Percentiles rank a stretch among this genome's conserved stretches.
These are phyloP conservation scores for Hydra vulgaris DNA, from an alignment of 30 jellyfish, hydroid and myxozoan species.

Conservation along the genomic window DNA sequence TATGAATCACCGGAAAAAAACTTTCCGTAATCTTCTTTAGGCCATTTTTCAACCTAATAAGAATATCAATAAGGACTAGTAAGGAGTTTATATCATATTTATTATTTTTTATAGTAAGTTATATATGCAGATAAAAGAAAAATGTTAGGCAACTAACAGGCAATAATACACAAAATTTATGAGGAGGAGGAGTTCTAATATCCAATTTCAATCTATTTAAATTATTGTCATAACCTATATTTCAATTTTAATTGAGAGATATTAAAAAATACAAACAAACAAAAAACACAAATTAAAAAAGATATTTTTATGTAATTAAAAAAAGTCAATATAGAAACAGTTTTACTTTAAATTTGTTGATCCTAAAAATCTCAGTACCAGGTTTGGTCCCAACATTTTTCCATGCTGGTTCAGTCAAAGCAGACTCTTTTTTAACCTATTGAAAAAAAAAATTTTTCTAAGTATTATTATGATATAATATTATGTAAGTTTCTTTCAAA, in stretches of 20 bases:
- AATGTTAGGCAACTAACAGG: not conserved
- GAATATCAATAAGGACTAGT: not conserved
- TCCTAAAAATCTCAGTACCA: constrained; percentile 21
- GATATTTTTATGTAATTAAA: too few relatives aligned
- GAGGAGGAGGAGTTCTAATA: too few relatives aligned
- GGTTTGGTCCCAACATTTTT: constrained; percentile 62
- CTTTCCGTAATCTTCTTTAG: constrained; percentile 84
- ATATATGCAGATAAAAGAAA: not conserved
- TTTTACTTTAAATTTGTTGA: not conserved
- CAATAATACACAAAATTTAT: too few relatives aligned
- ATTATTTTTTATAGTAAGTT: not conserved
- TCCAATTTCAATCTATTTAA: too few relatives aligned
- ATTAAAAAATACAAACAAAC: too few relatives aligned
- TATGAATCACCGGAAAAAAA: constrained; percentile 93
- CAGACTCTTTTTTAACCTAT: constrained; percentile 94
- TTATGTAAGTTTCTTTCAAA: too few relatives aligned
- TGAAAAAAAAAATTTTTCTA: too few relatives aligned
- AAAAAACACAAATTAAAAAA: too few relatives aligned
- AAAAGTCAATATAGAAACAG: too few relatives aligned
- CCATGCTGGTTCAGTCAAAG: constrained; percentile 96
- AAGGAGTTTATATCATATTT: not conserved
- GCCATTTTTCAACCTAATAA: constrained; percentile 83
- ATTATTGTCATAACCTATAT: too few relatives aligned
- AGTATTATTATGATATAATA: too few relatives aligned
- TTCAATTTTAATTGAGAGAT: too few relatives aligned